phyloP scores from a whole-genome alignment of 2,797 vertebrate genomes.

The Xerus rutilus region DNA sequence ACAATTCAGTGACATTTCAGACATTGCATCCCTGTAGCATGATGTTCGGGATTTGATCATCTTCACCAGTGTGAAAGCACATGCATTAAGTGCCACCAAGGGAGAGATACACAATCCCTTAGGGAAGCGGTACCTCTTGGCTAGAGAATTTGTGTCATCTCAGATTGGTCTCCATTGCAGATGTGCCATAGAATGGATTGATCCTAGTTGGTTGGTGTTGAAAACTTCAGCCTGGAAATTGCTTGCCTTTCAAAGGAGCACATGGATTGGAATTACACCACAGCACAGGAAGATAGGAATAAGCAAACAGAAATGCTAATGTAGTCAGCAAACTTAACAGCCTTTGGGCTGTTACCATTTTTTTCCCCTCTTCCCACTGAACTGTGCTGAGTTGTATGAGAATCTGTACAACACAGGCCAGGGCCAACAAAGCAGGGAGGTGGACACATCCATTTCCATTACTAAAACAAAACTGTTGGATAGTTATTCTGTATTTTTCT shows the following conservation, averaged over 20 bases:
- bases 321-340: conserved; percentile 64
- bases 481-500: conserved; percentile 70
- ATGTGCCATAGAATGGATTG: conserved; percentile 35
- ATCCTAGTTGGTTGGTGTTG: neutral
- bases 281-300: conserved; percentile 60
- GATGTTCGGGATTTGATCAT: neutral
- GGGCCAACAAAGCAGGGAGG: neutral
- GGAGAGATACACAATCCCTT: neutral
- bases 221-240: conserved; percentile 63
- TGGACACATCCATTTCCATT: conserved; percentile 49
- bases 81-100: neutral
- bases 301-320: conserved; percentile 48
- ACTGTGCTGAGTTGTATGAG: conserved; percentile 36
- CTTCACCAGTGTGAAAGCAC: conserved; percentile 15
- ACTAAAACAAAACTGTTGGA: conserved; percentile 16
- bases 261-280: conserved; percentile 62
- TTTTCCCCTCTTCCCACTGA: conserved; percentile 56
- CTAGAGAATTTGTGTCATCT: neutral
- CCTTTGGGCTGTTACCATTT: conserved; percentile 64
- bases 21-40: neutral
- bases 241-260: conserved; percentile 74
- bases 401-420: neutral
- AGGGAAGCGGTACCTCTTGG: neutral
- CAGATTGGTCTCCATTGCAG: conserved; percentile 19
- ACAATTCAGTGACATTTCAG: conserved; percentile 19